phyloP scores from a whole-genome alignment of 2,888 invertebrate species.

The Parnassius smintheus region DNA sequence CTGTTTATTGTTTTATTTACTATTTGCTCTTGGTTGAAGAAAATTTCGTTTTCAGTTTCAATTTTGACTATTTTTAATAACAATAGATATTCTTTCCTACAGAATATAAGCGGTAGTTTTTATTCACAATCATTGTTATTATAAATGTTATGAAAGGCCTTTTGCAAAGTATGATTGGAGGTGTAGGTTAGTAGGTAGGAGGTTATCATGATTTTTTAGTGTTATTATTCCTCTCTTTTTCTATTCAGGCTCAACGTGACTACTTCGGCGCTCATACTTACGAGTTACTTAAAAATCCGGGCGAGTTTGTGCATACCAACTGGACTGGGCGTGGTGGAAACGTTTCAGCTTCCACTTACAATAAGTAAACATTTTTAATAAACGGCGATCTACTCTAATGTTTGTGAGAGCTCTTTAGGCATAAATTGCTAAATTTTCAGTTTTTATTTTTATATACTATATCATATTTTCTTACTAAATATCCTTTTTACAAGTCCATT shows the following conservation, averaged over 20 bases:
- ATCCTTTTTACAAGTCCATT: no score
- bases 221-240: constrained; percentile 32
- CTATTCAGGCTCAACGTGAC: constrained; percentile 92
- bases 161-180: neutral
- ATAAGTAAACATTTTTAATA: constrained; percentile 42
- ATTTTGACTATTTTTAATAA: no score
- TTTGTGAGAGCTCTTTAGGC: neutral
- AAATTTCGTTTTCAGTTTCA: no score
- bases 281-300: constrained; percentile 92
- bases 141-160: neutral
- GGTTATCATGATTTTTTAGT: neutral
- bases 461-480: no score
- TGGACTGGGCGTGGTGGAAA: constrained; percentile 99
- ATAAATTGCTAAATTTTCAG: neutral
- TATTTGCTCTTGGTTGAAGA: no score
- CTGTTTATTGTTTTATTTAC: no score
- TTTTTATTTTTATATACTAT: neutral
- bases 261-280: constrained; percentile 99
- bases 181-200: neutral
- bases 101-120: no score
- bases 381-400: neutral
- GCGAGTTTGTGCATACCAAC: constrained; percentile 96
- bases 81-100: no score
- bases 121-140: no score
- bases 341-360: constrained; percentile 95